Evolutionary conservation across 2,888 invertebrate genomes (phyloP).

Genomic region (Phengaris alcon): DNA sequence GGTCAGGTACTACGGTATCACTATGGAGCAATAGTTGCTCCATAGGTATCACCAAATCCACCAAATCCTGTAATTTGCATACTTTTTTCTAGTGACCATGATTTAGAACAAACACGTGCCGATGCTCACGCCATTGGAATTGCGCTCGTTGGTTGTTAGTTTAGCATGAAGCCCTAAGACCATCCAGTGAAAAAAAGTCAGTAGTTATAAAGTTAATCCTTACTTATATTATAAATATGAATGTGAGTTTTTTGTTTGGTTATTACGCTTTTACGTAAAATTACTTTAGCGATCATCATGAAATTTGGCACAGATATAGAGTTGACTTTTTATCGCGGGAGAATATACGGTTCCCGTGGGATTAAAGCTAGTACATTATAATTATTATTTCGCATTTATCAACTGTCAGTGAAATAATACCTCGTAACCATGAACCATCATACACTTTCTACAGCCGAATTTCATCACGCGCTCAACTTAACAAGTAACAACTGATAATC

Average conservation of each 20-base stretch:
- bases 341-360: no score
- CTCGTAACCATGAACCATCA: not conserved
- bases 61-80: no score
- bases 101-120: not conserved
- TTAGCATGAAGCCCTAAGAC: not conserved
- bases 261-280: no score
- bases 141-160: not conserved
- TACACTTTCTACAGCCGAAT: slow-evolving; percentile 7
- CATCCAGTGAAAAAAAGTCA: not conserved
- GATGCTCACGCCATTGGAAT: not conserved
- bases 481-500: slow-evolving; percentile 20
- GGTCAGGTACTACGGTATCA: no score
- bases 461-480: slow-evolving; percentile 10
- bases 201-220: no score
- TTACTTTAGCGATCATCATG: no score
- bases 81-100: not conserved
- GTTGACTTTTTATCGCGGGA: no score
- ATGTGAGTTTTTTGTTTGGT: no score
- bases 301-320: no score
- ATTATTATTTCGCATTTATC: not conserved
- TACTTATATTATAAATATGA: no score
- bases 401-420: not conserved
- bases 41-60: no score
- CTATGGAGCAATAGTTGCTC: no score
- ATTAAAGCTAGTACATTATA: not conserved